Evolutionary conservation across 2,113 vertebrate species (phyloP).

Genomic region (Piliocolobus tephrosceles): DNA sequence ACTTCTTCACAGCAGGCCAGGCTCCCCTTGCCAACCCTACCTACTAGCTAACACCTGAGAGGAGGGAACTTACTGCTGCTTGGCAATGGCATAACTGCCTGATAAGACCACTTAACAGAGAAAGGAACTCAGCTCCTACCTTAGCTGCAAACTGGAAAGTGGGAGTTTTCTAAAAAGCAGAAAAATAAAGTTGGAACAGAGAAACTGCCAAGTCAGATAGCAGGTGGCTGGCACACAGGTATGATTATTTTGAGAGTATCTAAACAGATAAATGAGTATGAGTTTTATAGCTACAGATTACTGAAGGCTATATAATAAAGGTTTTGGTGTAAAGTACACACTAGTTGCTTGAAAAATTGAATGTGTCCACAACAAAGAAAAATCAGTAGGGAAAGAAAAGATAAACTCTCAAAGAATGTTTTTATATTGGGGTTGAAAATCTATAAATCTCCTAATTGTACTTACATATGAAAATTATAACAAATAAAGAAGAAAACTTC

Average conservation of each 20-base stretch:
- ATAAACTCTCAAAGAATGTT: conserved; percentile 30
- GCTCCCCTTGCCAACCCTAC: not conserved
- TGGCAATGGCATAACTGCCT: not conserved
- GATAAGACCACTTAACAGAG: not conserved
- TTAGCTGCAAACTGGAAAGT: not conserved
- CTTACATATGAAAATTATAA: not conserved
- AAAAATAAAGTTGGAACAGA: not conserved
- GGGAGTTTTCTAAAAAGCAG: not conserved
- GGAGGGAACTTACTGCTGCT: too few relatives aligned
- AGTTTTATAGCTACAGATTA: not conserved
- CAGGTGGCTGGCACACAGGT: not conserved
- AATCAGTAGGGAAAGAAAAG: conserved; percentile 13
- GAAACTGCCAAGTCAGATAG: not conserved
- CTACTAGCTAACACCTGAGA: not conserved
- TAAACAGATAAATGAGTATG: not conserved
- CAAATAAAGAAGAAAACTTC: not conserved
- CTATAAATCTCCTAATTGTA: not conserved
- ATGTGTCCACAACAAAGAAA: conserved; percentile 2
- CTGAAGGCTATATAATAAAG: not conserved
- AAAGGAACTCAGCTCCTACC: not conserved
- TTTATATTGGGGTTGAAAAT: not conserved
- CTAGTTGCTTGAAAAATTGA: conserved; percentile 26
- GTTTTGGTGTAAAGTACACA: not conserved
- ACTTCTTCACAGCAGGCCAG: not conserved
- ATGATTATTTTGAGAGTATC: not conserved